Percentiles rank a stretch among this genome's conserved stretches.
phyloP scores from a whole-genome alignment of 2,113 vertebrate genomes.

The Epinephelus moara region DNA sequence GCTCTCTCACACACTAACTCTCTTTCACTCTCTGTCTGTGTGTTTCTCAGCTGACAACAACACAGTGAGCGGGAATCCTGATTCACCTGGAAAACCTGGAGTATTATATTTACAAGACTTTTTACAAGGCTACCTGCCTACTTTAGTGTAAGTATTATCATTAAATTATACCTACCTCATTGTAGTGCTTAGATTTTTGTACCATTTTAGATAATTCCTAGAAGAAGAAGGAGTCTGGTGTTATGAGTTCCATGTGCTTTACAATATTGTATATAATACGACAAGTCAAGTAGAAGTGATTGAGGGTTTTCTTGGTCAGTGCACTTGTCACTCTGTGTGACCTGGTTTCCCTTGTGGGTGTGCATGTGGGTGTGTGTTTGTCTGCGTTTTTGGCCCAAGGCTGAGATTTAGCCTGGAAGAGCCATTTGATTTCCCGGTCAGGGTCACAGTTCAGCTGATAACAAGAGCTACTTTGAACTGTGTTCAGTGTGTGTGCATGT shows the following conservation, averaged over 20 bases:
- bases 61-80: not conserved
- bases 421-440: slow-evolving; percentile 33
- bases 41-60: slow-evolving; percentile 1
- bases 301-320: slow-evolving; percentile 66
- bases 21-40: not conserved
- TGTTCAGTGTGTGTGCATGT: not conserved
- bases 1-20: too few relatives aligned
- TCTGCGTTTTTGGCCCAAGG: slow-evolving; percentile 59
- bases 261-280: slow-evolving; percentile 22
- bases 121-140: not conserved
- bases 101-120: not conserved
- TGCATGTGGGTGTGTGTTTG: slow-evolving; percentile 12
- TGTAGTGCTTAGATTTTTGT: not conserved
- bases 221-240: not conserved
- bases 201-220: not conserved
- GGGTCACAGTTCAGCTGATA: slow-evolving; percentile 71
- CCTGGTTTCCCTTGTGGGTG: slow-evolving; percentile 46
- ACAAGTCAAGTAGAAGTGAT: slow-evolving; percentile 64
- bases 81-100: slow-evolving; percentile 7
- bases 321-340: slow-evolving; percentile 66
- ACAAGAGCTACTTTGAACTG: slow-evolving; percentile 47
- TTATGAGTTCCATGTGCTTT: not conserved
- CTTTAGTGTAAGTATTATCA: slow-evolving; percentile 24
- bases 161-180: not conserved
- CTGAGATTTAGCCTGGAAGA: slow-evolving; percentile 65